phyloP scores from a whole-genome alignment of 1,140 invertebrate species.

The Trichogramma pretiosum region DNA sequence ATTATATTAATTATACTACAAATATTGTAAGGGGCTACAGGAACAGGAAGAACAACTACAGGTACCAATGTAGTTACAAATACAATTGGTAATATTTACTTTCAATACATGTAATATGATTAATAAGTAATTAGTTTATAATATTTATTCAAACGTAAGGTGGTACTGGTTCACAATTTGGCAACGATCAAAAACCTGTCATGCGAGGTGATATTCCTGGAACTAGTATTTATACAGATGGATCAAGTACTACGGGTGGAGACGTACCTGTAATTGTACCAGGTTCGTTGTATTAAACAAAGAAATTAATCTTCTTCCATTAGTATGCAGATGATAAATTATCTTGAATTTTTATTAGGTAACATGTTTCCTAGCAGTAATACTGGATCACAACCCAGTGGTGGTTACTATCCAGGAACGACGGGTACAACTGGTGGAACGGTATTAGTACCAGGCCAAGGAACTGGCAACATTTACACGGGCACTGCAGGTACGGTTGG shows the following conservation, averaged over 20 bases:
- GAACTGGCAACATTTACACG: neutral
- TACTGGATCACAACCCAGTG: neutral
- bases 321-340: no score
- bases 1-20: no score
- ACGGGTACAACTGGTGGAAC: conserved; percentile 1
- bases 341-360: no score
- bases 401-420: no score
- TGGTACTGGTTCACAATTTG: neutral
- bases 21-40: no score
- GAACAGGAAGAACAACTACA: neutral
- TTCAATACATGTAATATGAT: neutral
- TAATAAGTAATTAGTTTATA: neutral
- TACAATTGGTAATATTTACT: no score
- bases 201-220: conserved; percentile 11
- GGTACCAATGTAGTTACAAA: no score
- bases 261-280: neutral
- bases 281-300: no score
- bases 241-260: neutral
- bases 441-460: conserved; percentile 1
- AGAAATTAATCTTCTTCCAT: no score
- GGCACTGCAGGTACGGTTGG: neutral
- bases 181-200: conserved; percentile 1
- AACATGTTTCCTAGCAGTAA: neutral
- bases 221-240: conserved; percentile 10
- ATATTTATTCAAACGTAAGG: neutral